Base-by-base conservation (phyloP, 1,140 invertebrate genomes). In the Pseudomyrmex pallidus region DNA sequence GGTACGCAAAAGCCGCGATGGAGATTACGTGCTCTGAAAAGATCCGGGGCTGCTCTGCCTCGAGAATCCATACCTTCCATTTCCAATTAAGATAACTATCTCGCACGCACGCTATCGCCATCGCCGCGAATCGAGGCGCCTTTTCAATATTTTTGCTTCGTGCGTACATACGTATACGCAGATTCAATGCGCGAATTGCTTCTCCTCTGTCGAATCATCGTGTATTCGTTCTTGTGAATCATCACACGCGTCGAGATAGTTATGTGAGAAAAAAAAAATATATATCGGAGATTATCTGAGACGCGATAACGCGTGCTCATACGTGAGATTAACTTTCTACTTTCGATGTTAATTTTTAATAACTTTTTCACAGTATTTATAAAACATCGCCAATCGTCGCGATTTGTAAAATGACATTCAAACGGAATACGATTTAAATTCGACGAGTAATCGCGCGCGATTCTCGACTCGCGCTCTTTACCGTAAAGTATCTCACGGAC, bases 11-110 rank as follows among this genome's bases (percentile, higher is more conserved):
- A 70, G 70, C 22, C 17, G 44, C 70, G 54, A 46, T 67, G 50
- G 67, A 73, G 72, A 66, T 64, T 63, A 87, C 80, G 74, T 59
- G 56, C 22, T 61, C 56, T 87, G 73, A 82, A 87, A 77, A 63
- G 67, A 87, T 54, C 59, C 64, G 72, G 50, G 12, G 25, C 72
- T n/a, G 48, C 35, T 35, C 35, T 59, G 59, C 64, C 63, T 77
- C 50, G 56, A 56, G 64, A 87, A 74, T 82, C 70, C 44, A 50
- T 80, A 72, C 54, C 76, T 72, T 72, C 66, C 44, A 80, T 80
- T 70, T 72, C 76, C 76, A 80, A 80, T 80, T 80, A 80, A 80
- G 76, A 80, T 80, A 72, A 80, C 66, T 80, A 80, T 80, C 76
- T 80, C n/a, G 54, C 44, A 50, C 44, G 76, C 46, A 70, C 44